These are phyloP conservation scores for Bedellia somnulentella DNA, from an alignment of 2,888 invertebrate genomes.

Conservation along the genomic window DNA sequence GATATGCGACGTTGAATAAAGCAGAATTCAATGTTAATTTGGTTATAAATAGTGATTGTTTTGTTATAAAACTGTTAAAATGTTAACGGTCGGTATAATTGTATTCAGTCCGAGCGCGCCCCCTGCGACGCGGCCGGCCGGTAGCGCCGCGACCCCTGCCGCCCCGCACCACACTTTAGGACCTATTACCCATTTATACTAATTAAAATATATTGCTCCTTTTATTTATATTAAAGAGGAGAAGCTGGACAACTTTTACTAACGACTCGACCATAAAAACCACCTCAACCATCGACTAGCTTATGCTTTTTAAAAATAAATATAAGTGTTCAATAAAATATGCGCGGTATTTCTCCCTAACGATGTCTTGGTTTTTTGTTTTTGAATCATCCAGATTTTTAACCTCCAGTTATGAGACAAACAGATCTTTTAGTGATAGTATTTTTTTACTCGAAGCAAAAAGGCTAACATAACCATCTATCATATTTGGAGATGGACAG, in stretches of 20 bases:
- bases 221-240: no score
- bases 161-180: conserved; percentile 21
- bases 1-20: no score
- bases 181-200: conserved; percentile 4
- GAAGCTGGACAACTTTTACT: no score
- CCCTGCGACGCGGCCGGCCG: conserved; percentile 10
- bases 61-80: neutral
- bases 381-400: conserved; percentile 31
- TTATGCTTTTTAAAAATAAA: no score
- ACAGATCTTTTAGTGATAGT: conserved; percentile 23
- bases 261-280: no score
- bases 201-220: conserved; percentile 3
- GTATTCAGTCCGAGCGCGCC: conserved; percentile 4
- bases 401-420: conserved; percentile 33
- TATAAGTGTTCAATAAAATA: conserved; percentile 15
- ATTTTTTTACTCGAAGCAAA: conserved; percentile 27
- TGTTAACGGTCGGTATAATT: no score
- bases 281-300: no score
- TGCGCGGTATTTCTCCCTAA: conserved; percentile 29
- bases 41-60: neutral
- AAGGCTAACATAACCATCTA: conserved; percentile 39
- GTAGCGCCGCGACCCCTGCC: conserved; percentile 22
- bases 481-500: conserved; percentile 41
- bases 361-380: conserved; percentile 19
- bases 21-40: no score